Percentiles rank a stretch among this genome's conserved stretches.
Conservation (phyloP, 2,888 invertebrate genomes). For the Thysanoteuthis rhombus region DNA sequence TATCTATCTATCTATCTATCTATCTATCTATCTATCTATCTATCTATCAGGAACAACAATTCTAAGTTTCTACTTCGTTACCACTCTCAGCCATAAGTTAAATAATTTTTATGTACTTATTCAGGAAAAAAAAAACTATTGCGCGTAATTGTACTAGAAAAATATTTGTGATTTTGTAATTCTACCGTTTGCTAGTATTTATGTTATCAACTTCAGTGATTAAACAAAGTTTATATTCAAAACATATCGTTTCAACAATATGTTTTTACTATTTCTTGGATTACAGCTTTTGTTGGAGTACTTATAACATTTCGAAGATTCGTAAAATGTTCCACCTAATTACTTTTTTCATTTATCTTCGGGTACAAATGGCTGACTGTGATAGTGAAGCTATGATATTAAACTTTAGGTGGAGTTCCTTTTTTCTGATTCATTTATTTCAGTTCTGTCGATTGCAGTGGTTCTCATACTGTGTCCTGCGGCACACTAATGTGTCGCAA, state of each 20-base stretch:
- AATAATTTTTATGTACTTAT: no score
- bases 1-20: background rate
- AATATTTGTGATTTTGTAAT: background rate
- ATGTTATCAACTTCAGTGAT: background rate
- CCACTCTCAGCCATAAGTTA: background rate
- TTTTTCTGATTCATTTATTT: background rate
- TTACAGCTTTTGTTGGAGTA: background rate
- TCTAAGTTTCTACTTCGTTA: background rate
- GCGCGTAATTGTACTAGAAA: no score
- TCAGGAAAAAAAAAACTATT: no score
- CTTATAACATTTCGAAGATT: background rate
- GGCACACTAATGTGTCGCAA: no score
- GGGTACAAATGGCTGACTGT: background rate
- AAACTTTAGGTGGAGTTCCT: background rate
- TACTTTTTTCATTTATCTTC: background rate
- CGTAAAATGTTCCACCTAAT: background rate
- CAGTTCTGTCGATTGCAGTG: background rate
- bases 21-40: conserved; percentile 12
- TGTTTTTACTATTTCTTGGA: background rate
- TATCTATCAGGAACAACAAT: background rate
- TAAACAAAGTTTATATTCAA: background rate
- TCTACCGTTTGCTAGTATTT: background rate
- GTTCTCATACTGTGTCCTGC: no score
- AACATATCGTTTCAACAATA: background rate
- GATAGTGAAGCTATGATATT: background rate